Base-by-base conservation (phyloP, 2,888 invertebrate species). In the Macaria liturata region DNA sequence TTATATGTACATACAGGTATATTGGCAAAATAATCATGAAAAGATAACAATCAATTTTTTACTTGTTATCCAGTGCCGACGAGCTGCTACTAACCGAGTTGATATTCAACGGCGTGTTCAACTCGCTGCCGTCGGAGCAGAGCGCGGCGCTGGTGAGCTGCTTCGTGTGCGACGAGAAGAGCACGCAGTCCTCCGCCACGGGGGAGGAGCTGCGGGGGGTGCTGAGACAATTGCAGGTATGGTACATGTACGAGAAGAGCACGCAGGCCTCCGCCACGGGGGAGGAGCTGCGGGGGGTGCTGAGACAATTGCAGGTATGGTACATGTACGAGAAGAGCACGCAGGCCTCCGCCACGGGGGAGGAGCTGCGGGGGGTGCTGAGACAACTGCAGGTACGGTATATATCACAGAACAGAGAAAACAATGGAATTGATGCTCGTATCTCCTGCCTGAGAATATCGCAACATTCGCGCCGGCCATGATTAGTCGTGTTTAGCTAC, bases 51-150 rank as follows among this genome's bases (percentile, higher is more conserved):
- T n/a, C 20, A 20, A 39, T 8, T 42, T 6, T 39, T 37, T 2
- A 30, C 34, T 76, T 79, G 4, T 9, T 9, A 4, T 8, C 2
- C 81, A 96, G 97, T 55, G 96, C 98, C 0, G 99, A 99, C 88
- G 99, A 99, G 87, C 88, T 99, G 20, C 91, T 99, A 4, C 93
- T 99, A 75, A 99, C 99, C 0, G 99, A 99, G 93, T 94, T 99
- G 95, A 95, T 99, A 57, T 99, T 99, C 88, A 98, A 98, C 86
- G 99, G 99, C 43, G 95, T 98, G 31, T 99, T 99, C 88, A 98
- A 97, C 82, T 92, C 95, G 34, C 89, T 99, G 64, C 94, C 94
- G 2, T 93, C 97, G 0, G 95, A 94, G 43, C 98, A 99, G 84
- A 94, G 95, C 62, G 97, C 96, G 43, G 95, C 98, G 0, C 84